Conservation (phyloP, 1,140 invertebrate species). For the Drusus annulatus region DNA sequence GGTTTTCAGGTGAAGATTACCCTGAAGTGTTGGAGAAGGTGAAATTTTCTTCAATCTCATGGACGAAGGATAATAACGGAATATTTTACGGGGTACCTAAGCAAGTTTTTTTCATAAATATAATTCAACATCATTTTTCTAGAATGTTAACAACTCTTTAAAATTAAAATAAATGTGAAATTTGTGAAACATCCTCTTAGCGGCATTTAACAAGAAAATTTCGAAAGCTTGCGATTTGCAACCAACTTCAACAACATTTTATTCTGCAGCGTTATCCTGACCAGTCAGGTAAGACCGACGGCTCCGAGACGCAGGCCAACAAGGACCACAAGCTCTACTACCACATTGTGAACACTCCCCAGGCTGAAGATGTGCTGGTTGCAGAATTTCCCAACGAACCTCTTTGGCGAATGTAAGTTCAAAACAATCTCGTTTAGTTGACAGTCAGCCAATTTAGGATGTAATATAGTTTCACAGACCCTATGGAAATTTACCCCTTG, state of each 20-base stretch:
- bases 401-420: constrained; percentile 90
- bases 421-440: too few species aligned
- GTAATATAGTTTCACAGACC: too few species aligned
- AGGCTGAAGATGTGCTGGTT: constrained; percentile 90
- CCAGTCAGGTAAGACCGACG: constrained; percentile 86
- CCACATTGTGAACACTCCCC: constrained; percentile 89
- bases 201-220: too few species aligned
- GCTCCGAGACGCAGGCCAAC: constrained; percentile 90
- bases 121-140: too few species aligned
- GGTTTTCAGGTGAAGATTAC: constrained; percentile 83
- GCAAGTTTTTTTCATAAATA: too few species aligned
- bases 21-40: constrained; percentile 91
- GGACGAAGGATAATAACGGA: constrained; percentile 96
- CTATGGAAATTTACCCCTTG: too few species aligned
- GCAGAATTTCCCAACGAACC: constrained; percentile 95
- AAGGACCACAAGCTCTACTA: constrained; percentile 96
- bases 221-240: too few species aligned
- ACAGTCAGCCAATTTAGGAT: too few species aligned
- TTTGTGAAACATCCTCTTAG: too few species aligned
- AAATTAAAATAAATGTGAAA: too few species aligned
- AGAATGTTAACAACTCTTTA: too few species aligned
- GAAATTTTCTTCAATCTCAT: constrained; percentile 92
- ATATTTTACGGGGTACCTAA: constrained; percentile 92
- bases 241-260: neutral
- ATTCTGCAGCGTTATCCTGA: constrained; percentile 75